Evolutionary conservation across 64 coral and sea anemone species (phyloP).

Genomic region (Platygyra sinensis): DNA sequence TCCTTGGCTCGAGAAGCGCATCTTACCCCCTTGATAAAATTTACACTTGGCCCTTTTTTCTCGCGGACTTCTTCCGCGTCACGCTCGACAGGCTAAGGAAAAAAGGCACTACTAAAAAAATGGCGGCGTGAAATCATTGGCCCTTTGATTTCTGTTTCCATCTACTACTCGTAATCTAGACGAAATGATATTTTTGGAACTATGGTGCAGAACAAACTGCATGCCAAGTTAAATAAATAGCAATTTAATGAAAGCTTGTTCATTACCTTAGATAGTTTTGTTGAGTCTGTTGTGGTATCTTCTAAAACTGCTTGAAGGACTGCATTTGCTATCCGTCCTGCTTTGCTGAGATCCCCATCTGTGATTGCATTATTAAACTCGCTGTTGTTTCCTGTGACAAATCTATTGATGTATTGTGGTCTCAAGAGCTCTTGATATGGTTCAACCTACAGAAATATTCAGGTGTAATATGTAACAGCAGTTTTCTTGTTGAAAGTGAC

Average conservation of each 20-base stretch:
- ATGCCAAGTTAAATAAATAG: background rate
- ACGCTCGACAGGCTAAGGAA: too few species aligned
- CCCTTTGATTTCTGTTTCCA: too few species aligned
- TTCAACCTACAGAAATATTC: background rate
- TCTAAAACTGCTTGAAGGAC: background rate
- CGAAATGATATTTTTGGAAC: too few species aligned
- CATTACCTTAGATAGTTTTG: background rate
- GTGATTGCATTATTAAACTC: background rate
- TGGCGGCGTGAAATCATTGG: too few species aligned
- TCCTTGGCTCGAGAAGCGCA: too few species aligned
- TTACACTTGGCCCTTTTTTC: too few species aligned
- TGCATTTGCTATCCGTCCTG: constrained; percentile 11
- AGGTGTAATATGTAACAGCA: background rate
- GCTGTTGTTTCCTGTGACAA: constrained; percentile 9
- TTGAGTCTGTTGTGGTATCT: background rate
- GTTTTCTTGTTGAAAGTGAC: too few species aligned
- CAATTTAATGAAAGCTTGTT: background rate
- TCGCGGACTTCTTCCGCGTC: too few species aligned
- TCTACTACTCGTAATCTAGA: too few species aligned
- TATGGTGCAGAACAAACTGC: too few species aligned
- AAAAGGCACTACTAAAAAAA: too few species aligned
- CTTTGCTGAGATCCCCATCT: constrained; percentile 9
- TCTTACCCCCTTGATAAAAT: too few species aligned
- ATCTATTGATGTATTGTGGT: background rate
- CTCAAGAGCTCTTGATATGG: background rate